Percentiles rank a stretch among this genome's conserved stretches.
These are phyloP conservation scores for Menura novaehollandiae DNA, from an alignment of 2,113 vertebrate species.

Conservation along the genomic window DNA sequence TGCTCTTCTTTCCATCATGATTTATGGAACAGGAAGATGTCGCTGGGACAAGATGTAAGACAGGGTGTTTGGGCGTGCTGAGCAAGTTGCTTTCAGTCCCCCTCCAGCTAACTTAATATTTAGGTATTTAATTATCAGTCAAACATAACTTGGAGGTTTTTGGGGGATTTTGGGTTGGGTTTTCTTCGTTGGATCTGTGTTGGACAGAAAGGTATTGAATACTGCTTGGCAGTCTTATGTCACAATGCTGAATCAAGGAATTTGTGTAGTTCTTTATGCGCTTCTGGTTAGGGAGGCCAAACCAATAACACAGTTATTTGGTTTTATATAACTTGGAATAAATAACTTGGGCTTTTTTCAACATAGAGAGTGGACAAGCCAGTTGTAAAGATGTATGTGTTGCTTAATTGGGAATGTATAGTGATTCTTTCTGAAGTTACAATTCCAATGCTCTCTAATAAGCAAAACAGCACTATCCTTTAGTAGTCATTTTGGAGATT, in stretches of 20 bases:
- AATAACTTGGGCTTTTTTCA: background rate
- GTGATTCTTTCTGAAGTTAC: background rate
- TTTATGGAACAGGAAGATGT: background rate
- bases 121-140: background rate
- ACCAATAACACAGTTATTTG: background rate
- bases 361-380: rapidly evolving
- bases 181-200: background rate
- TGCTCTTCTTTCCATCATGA: background rate
- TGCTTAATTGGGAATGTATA: background rate
- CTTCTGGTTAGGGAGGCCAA: background rate
- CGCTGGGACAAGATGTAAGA: background rate
- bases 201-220: background rate
- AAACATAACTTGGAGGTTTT: background rate
- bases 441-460: background rate
- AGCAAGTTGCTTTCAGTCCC: background rate
- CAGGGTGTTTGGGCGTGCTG: background rate
- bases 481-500: background rate
- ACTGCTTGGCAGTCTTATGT: background rate
- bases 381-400: background rate
- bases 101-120: no score
- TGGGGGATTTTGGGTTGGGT: background rate
- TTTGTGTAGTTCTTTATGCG: rapidly evolving
- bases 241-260: rapidly evolving
- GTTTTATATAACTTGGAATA: background rate
- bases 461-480: background rate